These are phyloP conservation scores for Gisinianus flammeolus DNA, from an alignment of 2,888 invertebrate genomes.

Conservation along the genomic window DNA sequence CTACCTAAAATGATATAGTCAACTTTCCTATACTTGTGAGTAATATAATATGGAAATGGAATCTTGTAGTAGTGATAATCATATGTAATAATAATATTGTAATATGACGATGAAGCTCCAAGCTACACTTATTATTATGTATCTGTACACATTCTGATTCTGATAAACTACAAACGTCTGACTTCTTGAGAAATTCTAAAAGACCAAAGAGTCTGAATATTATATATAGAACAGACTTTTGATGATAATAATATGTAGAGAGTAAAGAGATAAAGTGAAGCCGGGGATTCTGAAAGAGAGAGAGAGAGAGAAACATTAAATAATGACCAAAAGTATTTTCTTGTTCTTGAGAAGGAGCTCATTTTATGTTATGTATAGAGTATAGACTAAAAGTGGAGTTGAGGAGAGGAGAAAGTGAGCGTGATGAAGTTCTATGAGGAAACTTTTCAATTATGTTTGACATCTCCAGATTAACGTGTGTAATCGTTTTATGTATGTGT, in stretches of 20 bases:
- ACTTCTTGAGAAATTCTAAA: no score
- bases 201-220: no score
- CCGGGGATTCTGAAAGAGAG: neutral
- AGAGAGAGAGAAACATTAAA: neutral
- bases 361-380: neutral
- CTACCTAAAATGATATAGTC: neutral
- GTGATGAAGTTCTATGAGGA: neutral
- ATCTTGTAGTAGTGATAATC: neutral
- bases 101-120: no score
- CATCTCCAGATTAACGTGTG: constrained; percentile 25
- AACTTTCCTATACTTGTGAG: neutral
- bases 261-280: neutral
- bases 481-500: constrained; percentile 11
- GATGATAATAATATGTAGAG: neutral
- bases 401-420: neutral
- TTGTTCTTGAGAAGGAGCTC: neutral
- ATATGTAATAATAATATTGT: neutral
- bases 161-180: no score
- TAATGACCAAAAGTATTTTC: neutral
- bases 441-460: constrained; percentile 32
- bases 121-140: no score
- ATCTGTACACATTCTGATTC: no score
- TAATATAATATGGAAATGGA: neutral
- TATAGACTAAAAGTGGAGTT: neutral
- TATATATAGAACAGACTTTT: no score